A percentile compares a stretch with the other conserved stretches of the same genome.
These are phyloP conservation scores for Masnerella sp. DNA, from an alignment of 2,888 invertebrate species.

Conservation along the genomic window DNA sequence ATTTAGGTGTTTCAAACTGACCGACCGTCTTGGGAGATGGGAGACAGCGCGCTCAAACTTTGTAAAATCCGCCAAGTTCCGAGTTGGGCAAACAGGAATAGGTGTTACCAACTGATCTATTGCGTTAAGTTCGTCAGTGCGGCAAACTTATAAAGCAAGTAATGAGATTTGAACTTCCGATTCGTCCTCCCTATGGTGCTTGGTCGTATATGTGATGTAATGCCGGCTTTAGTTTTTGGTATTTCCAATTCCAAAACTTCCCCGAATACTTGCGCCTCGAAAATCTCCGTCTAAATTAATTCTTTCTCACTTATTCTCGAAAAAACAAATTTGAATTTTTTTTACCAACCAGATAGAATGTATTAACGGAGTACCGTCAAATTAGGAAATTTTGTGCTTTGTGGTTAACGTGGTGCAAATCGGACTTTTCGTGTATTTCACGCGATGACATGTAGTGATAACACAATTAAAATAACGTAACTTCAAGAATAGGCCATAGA, in stretches of 20 bases:
- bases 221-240: not conserved
- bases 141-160: slow-evolving; percentile 32
- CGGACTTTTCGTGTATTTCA: too few species aligned
- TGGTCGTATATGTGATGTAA: slow-evolving; percentile 1
- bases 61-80: slow-evolving; percentile 33
- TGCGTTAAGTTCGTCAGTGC: slow-evolving; percentile 35
- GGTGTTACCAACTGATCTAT: slow-evolving; percentile 50
- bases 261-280: not conserved
- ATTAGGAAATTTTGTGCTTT: too few species aligned
- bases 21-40: slow-evolving; percentile 36
- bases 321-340: too few species aligned
- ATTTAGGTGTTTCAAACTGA: slow-evolving; percentile 51
- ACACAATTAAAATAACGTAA: too few species aligned
- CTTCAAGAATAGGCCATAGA: too few species aligned
- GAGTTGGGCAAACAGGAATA: slow-evolving; percentile 30
- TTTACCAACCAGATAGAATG: too few species aligned
- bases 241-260: not conserved
- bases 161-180: slow-evolving; percentile 35
- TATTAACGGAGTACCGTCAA: too few species aligned
- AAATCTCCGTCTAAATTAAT: too few species aligned
- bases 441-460: too few species aligned
- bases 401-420: too few species aligned
- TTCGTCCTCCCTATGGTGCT: slow-evolving; percentile 1
- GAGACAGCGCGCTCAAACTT: slow-evolving; percentile 29
- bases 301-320: too few species aligned